A percentile compares a stretch with the other conserved stretches of the same genome.
phyloP scores from a whole-genome alignment of 2,113 vertebrate genomes.

The Petaurus breviceps region DNA sequence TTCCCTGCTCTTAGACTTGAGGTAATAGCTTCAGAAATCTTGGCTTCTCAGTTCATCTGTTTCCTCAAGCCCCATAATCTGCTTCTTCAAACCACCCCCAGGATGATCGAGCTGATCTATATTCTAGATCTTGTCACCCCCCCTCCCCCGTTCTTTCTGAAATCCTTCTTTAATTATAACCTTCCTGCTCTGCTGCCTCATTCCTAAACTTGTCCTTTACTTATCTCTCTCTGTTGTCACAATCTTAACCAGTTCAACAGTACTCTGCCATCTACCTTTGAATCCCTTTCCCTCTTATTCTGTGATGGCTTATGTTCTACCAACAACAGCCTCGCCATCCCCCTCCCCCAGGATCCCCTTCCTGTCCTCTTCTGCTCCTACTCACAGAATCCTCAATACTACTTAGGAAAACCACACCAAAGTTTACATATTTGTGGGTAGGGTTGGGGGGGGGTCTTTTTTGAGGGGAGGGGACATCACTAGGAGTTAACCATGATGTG shows the following conservation, averaged over 20 bases:
- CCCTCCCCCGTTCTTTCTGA: not conserved
- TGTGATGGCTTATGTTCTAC: not conserved
- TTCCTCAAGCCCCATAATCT: not conserved
- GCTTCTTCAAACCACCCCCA: not conserved
- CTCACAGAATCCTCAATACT: not conserved
- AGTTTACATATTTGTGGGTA: not conserved
- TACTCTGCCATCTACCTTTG: not conserved
- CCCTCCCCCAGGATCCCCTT: not conserved
- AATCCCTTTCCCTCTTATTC: not conserved
- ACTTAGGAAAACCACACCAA: not conserved
- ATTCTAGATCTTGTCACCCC: not conserved
- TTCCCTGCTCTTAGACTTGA: not conserved
- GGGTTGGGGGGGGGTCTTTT: not conserved
- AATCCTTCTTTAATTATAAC: not conserved
- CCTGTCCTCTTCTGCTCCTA: not conserved
- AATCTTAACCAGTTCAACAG: not conserved
- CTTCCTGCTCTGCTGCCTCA: not conserved
- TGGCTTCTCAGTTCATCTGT: not conserved
- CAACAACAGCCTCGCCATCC: not conserved
- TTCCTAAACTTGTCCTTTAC: not conserved
- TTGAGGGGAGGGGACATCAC: not conserved
- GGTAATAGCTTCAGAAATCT: not conserved
- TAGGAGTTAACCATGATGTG: not conserved
- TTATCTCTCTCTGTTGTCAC: not conserved
- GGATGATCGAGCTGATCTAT: not conserved